Conservation (phyloP, 2,113 vertebrate species). For the Petrocephalus zakoni region DNA sequence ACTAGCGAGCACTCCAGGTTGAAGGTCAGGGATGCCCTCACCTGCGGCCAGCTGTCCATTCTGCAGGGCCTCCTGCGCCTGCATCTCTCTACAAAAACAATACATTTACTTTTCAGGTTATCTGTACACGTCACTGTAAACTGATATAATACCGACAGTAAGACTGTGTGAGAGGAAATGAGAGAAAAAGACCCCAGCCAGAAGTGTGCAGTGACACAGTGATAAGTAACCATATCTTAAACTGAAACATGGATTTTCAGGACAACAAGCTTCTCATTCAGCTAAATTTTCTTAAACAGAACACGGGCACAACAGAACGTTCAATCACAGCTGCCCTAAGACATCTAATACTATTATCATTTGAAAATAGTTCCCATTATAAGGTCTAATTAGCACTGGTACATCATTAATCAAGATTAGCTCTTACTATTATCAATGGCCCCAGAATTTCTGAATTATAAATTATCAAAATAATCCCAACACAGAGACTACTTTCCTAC, state of each 20-base stretch:
- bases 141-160: neutral
- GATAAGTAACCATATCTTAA: neutral
- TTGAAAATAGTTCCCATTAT: neutral
- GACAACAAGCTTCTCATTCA: neutral
- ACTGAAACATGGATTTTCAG: neutral
- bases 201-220: neutral
- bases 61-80: slow-evolving; percentile 83
- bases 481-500: neutral
- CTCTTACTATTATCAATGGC: neutral
- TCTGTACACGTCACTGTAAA: neutral
- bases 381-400: neutral
- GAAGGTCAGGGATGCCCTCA: slow-evolving; percentile 76
- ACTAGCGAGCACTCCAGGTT: slow-evolving; percentile 80
- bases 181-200: neutral
- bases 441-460: neutral
- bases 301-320: neutral
- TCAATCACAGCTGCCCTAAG: neutral
- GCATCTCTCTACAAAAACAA: slow-evolving; percentile 70
- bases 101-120: neutral
- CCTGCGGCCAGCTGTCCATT: slow-evolving; percentile 76
- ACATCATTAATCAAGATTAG: neutral
- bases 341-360: neutral
- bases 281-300: neutral
- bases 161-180: neutral
- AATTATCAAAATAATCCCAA: neutral